A percentile compares a stretch with the other conserved stretches of the same genome.
These are phyloP conservation scores for Trileptium ribeirensis DNA, from an alignment of 2,888 invertebrate species.

Conservation along the genomic window DNA sequence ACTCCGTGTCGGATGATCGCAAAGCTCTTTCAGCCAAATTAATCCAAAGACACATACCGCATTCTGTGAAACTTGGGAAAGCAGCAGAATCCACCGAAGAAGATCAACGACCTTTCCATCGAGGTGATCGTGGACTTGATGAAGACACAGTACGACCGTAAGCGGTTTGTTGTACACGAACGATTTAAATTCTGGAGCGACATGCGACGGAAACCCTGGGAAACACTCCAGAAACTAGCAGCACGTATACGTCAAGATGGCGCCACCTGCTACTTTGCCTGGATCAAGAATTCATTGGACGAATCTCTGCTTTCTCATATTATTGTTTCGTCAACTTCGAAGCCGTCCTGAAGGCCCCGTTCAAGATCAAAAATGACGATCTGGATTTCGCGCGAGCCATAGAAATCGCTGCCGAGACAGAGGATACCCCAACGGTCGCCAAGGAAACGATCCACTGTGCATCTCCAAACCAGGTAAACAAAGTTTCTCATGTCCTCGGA, in stretches of 20 bases:
- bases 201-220: constrained; percentile 32
- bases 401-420: constrained; percentile 33
- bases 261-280: constrained; percentile 29
- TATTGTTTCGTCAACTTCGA: constrained; percentile 30
- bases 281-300: background rate
- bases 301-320: background rate
- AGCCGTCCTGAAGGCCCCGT: constrained; percentile 30
- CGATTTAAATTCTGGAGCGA: constrained; percentile 32
- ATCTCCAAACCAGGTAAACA: background rate
- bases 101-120: constrained; percentile 9
- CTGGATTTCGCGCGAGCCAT: constrained; percentile 28
- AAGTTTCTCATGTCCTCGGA: no score
- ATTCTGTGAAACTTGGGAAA: background rate
- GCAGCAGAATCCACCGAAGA: constrained; percentile 6
- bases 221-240: constrained; percentile 32
- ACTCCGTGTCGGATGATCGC: background rate
- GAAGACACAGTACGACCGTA: constrained; percentile 27
- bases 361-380: constrained; percentile 33
- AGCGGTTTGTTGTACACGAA: constrained; percentile 33
- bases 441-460: background rate
- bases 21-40: constrained; percentile 2
- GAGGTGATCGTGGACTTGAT: background rate
- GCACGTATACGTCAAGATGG: constrained; percentile 33
- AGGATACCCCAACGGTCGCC: constrained; percentile 28
- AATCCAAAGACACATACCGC: background rate